These are phyloP conservation scores for Parthenolecanium corni DNA, from an alignment of 2,888 invertebrate species.

Conservation along the genomic window DNA sequence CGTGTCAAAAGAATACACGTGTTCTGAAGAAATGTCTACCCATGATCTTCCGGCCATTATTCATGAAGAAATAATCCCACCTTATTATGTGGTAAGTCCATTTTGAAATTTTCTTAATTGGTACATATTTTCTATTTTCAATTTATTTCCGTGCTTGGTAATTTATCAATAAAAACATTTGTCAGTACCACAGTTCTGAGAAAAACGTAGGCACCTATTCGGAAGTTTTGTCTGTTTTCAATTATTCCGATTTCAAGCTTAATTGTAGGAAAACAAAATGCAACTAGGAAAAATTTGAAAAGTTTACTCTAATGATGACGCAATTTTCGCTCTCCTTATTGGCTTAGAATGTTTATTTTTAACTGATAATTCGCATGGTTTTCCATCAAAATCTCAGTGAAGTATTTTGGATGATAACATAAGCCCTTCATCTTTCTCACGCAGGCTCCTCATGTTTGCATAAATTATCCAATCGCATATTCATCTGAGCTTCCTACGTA, in stretches of 20 bases:
- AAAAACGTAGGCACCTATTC: too few species aligned
- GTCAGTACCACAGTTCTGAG: too few species aligned
- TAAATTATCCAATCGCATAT: conserved; percentile 53
- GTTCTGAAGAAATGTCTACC: too few species aligned
- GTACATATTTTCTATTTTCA: neutral
- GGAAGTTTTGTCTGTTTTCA: too few species aligned
- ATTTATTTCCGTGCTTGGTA: conserved; percentile 12
- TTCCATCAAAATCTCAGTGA: neutral
- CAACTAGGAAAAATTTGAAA: too few species aligned
- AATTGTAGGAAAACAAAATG: too few species aligned
- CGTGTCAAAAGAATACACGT: too few species aligned
- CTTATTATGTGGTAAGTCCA: too few species aligned
- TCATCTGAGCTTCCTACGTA: conserved; percentile 52
- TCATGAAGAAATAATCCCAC: too few species aligned
- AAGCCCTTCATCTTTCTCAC: conserved; percentile 35
- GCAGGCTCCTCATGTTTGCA: conserved; percentile 56
- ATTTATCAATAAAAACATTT: too few species aligned
- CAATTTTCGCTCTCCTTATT: conserved; percentile 38
- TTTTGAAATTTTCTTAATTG: neutral
- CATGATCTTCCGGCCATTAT: too few species aligned
- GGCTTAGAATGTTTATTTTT: conserved; percentile 47
- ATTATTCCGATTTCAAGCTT: too few species aligned
- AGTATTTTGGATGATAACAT: neutral
- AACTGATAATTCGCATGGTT: conserved; percentile 39
- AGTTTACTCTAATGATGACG: neutral